A percentile compares a stretch with the other conserved stretches of the same genome.
Evolutionary conservation across 2,113 vertebrate species (phyloP).

Genomic region (Pomatostomus ruficeps): DNA sequence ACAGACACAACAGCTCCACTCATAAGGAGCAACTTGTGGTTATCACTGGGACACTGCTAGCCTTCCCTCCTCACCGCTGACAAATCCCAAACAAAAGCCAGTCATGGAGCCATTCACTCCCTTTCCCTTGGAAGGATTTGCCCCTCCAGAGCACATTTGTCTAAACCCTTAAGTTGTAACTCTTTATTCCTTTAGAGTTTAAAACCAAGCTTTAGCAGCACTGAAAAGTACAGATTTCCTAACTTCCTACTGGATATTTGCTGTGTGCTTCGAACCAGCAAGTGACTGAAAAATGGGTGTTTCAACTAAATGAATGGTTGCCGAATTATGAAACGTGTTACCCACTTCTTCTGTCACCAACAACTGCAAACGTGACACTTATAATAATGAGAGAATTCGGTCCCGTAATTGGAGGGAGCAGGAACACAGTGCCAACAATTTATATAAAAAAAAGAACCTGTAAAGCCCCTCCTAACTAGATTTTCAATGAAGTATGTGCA

Average conservation of each 20-base stretch:
- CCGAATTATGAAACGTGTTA: neutral
- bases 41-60: neutral
- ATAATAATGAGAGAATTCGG: neutral
- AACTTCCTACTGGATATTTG: neutral
- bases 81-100: neutral
- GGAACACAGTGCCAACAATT: neutral
- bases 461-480: neutral
- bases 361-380: neutral
- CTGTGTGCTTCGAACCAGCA: neutral
- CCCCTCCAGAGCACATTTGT: neutral
- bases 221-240: neutral
- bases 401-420: neutral
- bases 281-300: neutral
- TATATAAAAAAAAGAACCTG: neutral
- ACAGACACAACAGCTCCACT: neutral
- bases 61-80: neutral
- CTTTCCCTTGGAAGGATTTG: neutral
- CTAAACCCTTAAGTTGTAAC: rapidly evolving
- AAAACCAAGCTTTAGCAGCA: neutral
- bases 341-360: neutral
- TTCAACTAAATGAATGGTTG: neutral
- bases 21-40: neutral
- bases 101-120: neutral
- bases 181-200: neutral
- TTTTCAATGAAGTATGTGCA: neutral